Base-by-base conservation (phyloP, 2,797 vertebrate genomes). In the Hybognathus amarus region DNA sequence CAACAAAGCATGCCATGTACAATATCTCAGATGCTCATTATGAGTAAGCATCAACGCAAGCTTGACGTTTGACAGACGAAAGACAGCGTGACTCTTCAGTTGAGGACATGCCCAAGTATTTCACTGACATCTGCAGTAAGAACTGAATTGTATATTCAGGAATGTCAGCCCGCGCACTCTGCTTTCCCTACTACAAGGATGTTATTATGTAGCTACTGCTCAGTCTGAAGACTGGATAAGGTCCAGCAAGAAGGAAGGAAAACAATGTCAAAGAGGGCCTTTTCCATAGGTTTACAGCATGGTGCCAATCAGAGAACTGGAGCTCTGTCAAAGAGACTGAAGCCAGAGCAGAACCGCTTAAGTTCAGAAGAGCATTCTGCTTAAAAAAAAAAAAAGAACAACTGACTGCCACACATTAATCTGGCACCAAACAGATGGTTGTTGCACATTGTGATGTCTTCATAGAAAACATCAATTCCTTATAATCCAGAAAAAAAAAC, bases 161-260 rank as follows among this genome's bases (percentile, higher is more conserved):
- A 89, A 90, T 92, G 91, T 86, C 87, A 90, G 89, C 82, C 89
- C 71, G 77, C 83, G 88, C 85, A 89, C 76, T 87, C 88, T 80
- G 68, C 85, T 83, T 86, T 88, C 79, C 50, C 38, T 80, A 89
- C 79, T 89, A 92, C 82, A 92, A 92, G 80, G 85, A 86, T 83
- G 87, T 89, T 87, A 90, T 91, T 92, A 91, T 89, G 86, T 77
- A 86, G 74, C 85, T 85, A 84, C 45, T 76, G 81, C 75, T 87
- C 80, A 84, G 89, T 63, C 86, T 66, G 86, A 90, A 80, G 87
- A 84, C 36, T 89, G 82, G 87, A 89, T 79, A 24, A 56, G 70
- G 30, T 89, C 87, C 90, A 90, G 89, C 79, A 20, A 69, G 80
- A 70, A 68, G 82, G 70, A 87, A 84, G 85, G 89, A 90, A 77